Conservation (phyloP, 1,140 invertebrate genomes). For the Drosophila ironensis region DNA sequence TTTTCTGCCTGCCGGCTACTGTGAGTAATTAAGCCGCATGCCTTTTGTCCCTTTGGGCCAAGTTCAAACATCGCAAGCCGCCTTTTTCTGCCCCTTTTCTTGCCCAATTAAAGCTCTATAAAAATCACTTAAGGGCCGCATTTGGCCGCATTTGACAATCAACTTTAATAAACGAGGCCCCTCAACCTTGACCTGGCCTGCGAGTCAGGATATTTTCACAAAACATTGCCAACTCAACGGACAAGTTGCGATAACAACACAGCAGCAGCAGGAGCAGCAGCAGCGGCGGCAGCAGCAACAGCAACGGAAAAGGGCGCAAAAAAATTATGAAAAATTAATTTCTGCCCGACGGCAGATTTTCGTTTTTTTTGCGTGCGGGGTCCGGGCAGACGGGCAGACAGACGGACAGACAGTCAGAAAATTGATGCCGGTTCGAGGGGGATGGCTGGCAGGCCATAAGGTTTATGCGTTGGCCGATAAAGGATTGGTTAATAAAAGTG, state of each 20-base stretch:
- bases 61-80: slow-evolving; percentile 48
- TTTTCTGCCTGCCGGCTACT: slow-evolving; percentile 43
- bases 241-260: slow-evolving; percentile 76
- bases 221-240: slow-evolving; percentile 59
- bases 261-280: slow-evolving; percentile 19
- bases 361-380: slow-evolving; percentile 27
- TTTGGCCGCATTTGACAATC: slow-evolving; percentile 73
- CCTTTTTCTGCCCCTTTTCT: not conserved
- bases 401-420: slow-evolving; percentile 73
- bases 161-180: slow-evolving; percentile 67
- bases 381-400: slow-evolving; percentile 2
- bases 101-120: slow-evolving; percentile 71
- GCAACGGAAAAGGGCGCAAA: slow-evolving; percentile 60
- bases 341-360: slow-evolving; percentile 70
- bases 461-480: slow-evolving; percentile 41
- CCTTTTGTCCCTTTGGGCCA: slow-evolving; percentile 36
- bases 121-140: slow-evolving; percentile 73
- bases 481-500: slow-evolving; percentile 33
- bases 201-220: slow-evolving; percentile 29
- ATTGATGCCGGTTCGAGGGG: slow-evolving; percentile 57
- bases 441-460: slow-evolving; percentile 18
- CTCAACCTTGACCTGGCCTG: slow-evolving; percentile 67
- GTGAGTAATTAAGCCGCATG: slow-evolving; percentile 74
- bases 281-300: slow-evolving; percentile 48
- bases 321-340: slow-evolving; percentile 81